Evolutionary conservation across 2,797 vertebrate species (phyloP).

Genomic region (Cyprinodon diabolis): DNA sequence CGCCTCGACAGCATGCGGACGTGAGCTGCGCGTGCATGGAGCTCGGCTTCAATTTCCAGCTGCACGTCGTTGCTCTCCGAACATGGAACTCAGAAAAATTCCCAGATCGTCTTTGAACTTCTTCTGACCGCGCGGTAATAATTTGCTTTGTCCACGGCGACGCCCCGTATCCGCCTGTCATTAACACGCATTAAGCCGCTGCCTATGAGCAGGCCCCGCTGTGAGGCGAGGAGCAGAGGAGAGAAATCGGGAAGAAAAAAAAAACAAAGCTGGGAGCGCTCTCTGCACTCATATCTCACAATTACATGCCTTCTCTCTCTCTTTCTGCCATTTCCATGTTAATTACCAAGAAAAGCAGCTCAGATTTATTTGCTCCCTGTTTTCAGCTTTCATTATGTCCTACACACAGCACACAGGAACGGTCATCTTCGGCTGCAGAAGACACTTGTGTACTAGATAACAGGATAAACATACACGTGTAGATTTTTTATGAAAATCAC

Average conservation of each 20-base stretch:
- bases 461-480: background rate
- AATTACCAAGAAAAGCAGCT: slow-evolving; percentile 93
- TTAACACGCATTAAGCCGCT: slow-evolving; percentile 93
- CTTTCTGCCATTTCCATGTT: slow-evolving; percentile 95
- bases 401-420: slow-evolving; percentile 41
- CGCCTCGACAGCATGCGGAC: slow-evolving; percentile 77
- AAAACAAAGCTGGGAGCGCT: slow-evolving; percentile 84
- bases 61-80: slow-evolving; percentile 61
- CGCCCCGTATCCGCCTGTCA: slow-evolving; percentile 92
- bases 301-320: slow-evolving; percentile 95
- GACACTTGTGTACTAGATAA: slow-evolving; percentile 54
- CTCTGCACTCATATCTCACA: slow-evolving; percentile 93
- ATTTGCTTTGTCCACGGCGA: slow-evolving; percentile 96
- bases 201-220: slow-evolving; percentile 88
- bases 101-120: slow-evolving; percentile 96
- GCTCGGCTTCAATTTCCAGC: slow-evolving; percentile 86
- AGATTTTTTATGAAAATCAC: background rate
- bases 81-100: slow-evolving; percentile 88
- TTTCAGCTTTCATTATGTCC: slow-evolving; percentile 71
- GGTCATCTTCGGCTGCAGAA: slow-evolving; percentile 48
- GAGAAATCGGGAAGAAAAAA: slow-evolving; percentile 20
- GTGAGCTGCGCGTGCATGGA: slow-evolving; percentile 34
- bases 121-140: slow-evolving; percentile 96
- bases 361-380: slow-evolving; percentile 91
- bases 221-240: slow-evolving; percentile 73